Evolutionary conservation across 2,113 vertebrate species (phyloP).

Genomic region (Brachyistius frenatus): DNA sequence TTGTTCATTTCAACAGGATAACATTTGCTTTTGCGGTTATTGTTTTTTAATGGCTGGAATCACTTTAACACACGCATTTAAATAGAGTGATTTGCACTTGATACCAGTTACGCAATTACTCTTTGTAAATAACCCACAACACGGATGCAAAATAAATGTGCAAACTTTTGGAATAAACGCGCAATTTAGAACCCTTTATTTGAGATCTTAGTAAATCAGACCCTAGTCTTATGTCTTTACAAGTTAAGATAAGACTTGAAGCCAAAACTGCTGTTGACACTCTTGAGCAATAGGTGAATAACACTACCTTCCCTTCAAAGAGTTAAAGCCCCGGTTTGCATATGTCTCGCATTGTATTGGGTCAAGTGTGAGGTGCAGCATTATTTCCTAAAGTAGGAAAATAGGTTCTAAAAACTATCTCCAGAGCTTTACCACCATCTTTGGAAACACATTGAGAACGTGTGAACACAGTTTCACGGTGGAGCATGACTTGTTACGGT

Average conservation of each 20-base stretch:
- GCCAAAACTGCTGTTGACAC: background rate
- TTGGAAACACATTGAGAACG: constrained; percentile 46
- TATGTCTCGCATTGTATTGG: background rate
- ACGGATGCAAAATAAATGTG: too few relatives aligned
- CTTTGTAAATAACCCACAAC: too few relatives aligned
- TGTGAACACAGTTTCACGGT: constrained; percentile 50
- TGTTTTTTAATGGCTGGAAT: too few relatives aligned
- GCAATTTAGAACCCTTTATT: too few relatives aligned
- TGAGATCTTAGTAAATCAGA: too few relatives aligned
- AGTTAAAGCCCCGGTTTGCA: background rate
- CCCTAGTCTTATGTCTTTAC: constrained; percentile 7
- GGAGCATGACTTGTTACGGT: constrained; percentile 23
- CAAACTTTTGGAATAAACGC: too few relatives aligned
- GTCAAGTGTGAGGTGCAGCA: background rate
- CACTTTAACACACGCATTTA: too few relatives aligned
- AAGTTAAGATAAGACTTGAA: background rate
- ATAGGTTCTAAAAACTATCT: constrained; percentile 25
- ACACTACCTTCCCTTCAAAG: background rate
- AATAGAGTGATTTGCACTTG: too few relatives aligned
- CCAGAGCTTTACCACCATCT: constrained; percentile 34
- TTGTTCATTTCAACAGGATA: too few relatives aligned
- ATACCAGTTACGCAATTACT: too few relatives aligned
- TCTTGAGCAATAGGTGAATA: background rate
- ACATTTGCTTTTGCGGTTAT: too few relatives aligned
- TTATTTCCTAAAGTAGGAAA: constrained; percentile 38